These are phyloP conservation scores for Diadophis punctatus DNA, from an alignment of 2,113 vertebrate genomes.

Conservation along the genomic window DNA sequence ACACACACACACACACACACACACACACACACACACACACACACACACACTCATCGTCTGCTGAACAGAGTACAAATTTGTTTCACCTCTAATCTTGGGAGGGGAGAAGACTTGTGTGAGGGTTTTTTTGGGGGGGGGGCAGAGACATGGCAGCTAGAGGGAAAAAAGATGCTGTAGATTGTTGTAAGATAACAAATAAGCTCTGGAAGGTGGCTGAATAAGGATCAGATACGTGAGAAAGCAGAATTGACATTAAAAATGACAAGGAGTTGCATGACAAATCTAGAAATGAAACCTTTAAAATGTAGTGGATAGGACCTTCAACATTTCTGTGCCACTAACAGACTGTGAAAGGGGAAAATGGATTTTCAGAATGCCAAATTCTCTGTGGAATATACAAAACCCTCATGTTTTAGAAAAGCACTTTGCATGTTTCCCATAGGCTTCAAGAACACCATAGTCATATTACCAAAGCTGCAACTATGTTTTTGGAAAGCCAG, in stretches of 20 bases:
- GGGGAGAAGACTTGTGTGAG: neutral
- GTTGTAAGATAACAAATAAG: neutral
- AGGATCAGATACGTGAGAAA: neutral
- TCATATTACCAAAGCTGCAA: neutral
- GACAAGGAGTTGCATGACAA: neutral
- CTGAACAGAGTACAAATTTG: neutral
- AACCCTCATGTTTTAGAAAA: neutral
- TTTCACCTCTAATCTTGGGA: neutral
- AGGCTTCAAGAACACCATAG: no score
- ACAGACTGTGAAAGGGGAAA: neutral
- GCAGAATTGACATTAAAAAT: neutral
- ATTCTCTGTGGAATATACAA: neutral
- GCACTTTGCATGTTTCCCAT: neutral
- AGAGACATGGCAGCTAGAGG: neutral
- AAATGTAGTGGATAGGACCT: neutral
- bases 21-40: neutral
- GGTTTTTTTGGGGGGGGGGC: neutral
- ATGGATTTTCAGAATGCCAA: neutral
- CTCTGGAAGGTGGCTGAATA: neutral
- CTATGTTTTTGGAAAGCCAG: neutral
- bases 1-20: neutral
- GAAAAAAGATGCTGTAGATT: neutral
- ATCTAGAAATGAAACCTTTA: neutral
- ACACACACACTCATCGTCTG: no score
- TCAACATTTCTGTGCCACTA: neutral